These are phyloP conservation scores for Daubentonia madagascariensis DNA, from an alignment of 2,113 vertebrate genomes.

Conservation along the genomic window DNA sequence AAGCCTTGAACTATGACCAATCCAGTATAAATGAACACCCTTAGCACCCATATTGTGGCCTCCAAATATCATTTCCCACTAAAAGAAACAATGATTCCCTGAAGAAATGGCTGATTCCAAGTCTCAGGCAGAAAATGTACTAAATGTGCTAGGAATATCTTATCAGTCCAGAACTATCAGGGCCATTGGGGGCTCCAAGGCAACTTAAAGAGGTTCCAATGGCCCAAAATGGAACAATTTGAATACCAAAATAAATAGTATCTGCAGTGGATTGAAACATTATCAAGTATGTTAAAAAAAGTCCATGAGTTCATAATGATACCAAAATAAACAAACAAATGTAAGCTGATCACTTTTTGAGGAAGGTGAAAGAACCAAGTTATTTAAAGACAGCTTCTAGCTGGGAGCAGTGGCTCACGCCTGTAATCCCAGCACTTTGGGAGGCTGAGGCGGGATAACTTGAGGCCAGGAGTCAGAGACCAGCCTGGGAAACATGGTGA, in stretches of 20 bases:
- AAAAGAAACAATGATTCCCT: neutral
- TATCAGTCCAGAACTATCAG: neutral
- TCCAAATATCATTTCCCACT: neutral
- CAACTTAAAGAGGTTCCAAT: neutral
- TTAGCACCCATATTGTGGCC: neutral
- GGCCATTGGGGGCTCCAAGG: neutral
- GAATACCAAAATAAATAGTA: neutral
- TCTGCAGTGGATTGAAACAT: neutral
- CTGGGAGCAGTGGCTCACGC: neutral
- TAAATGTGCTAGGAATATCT: neutral
- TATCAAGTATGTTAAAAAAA: neutral
- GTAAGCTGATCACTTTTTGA: neutral
- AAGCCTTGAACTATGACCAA: neutral
- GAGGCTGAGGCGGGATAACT: neutral
- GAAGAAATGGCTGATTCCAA: neutral
- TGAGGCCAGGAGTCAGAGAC: neutral
- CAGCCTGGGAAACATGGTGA: neutral
- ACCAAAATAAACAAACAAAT: conserved; percentile 27
- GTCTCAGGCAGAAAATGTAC: neutral
- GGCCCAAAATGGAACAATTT: neutral
- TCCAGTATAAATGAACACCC: neutral
- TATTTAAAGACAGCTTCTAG: neutral
- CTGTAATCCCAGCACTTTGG: neutral
- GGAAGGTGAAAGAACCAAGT: neutral
- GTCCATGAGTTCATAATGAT: neutral